Base-by-base conservation (phyloP, 2,888 invertebrate species). In the Dyspetes luteomarginatus region DNA sequence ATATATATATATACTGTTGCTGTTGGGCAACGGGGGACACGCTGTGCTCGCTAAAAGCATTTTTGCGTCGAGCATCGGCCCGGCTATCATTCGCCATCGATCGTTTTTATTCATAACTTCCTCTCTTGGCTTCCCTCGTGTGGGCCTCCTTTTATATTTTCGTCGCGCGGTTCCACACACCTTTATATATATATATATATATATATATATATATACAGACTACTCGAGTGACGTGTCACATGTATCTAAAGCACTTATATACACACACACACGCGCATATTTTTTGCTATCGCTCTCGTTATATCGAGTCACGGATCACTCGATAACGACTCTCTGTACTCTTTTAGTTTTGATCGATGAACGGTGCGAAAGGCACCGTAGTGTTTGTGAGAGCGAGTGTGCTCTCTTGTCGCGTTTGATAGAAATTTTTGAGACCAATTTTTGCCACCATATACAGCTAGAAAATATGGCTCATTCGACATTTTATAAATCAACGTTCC, bases 31-130 rank as follows among this genome's bases (percentile, higher is more conserved):
- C 45, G 9, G 84, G 84, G 86, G 84, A 85, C 88, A 87, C 83
- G 88, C 88, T 88, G 89, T 85, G 90, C 85, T 83, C 85, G 87
- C 87, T 91, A 91, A 91, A 91, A 91, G 91, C 91, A 90, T 91
- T 91, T 91, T 90, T 91, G 88, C 91, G 91, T 91, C 89, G 84
- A 86, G 87, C 89, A 89, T 90, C 89, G 78, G 69, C 69, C 75
- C 60, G 82, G 86, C 89, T 89, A 90, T 91, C 91, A 90, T 89
- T 84, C 87, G 83, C 84, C 86, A 90, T 90, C 88, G 90, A 91
- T 90, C 88, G 85, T 73, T 85, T 88, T 89, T 89, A 89, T 89
- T 89, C 89, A 87, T 88, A 88, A 89, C 88, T 87, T 87, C 83
- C 82, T 81, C 4, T 48, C 12, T 50, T 22, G 41, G 30, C 62